A percentile compares a stretch with the other conserved stretches of the same genome.
phyloP scores from a whole-genome alignment of 2,888 invertebrate genomes.

The Leucophora obtusa region DNA sequence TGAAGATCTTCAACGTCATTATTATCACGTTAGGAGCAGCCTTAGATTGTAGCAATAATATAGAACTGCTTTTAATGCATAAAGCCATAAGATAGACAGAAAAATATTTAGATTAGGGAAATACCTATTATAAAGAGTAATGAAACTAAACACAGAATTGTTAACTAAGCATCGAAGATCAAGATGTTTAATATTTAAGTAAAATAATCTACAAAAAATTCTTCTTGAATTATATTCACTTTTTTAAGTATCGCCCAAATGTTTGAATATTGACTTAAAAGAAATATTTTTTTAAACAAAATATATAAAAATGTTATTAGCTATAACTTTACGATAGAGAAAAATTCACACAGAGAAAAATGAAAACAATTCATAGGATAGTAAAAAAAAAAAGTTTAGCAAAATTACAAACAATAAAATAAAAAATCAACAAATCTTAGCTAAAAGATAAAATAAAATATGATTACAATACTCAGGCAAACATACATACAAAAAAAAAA shows the following conservation, averaged over 20 bases:
- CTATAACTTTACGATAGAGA: not conserved
- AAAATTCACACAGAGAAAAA: constrained; percentile 21
- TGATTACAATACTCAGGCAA: constrained; percentile 4
- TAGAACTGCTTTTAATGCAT: constrained; percentile 36
- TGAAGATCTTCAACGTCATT: not conserved
- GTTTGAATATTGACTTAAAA: too few relatives aligned
- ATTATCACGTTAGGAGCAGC: constrained; percentile 1
- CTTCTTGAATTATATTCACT: too few relatives aligned
- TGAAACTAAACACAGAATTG: too few relatives aligned
- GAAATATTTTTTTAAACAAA: too few relatives aligned
- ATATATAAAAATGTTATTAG: not conserved
- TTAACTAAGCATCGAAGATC: too few relatives aligned
- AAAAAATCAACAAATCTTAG: constrained; percentile 32
- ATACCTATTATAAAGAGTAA: too few relatives aligned
- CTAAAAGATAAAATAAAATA: constrained; percentile 25
- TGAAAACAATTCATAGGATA: not conserved
- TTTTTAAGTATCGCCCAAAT: too few relatives aligned
- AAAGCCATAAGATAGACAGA: not conserved
- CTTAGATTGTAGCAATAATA: constrained; percentile 23
- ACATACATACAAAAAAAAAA: not conserved
- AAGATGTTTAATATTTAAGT: too few relatives aligned
- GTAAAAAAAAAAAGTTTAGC: not conserved
- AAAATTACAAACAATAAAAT: constrained; percentile 29
- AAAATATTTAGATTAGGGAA: too few relatives aligned
- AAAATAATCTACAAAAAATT: too few relatives aligned